Base-by-base conservation (phyloP, 2,888 invertebrate genomes). In the Pseudeuparius sepicola region DNA sequence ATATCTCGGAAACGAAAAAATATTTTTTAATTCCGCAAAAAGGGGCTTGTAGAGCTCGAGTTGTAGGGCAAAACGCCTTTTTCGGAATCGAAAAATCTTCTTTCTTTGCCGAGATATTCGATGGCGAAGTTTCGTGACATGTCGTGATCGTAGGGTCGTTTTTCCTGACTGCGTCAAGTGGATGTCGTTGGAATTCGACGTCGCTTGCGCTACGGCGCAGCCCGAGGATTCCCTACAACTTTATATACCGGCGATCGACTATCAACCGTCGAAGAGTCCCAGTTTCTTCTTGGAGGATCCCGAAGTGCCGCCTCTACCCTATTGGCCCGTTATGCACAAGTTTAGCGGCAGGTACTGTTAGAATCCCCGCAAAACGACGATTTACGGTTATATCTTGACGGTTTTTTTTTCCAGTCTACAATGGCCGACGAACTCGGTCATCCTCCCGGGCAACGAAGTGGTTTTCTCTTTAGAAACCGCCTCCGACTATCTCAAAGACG, bases 401-500 rank as follows among this genome's bases (percentile, higher is more conserved):
- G n/a, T n/a, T n/a, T 24, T 24, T 30, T 29, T 33, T 47, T 51
- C 34, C 52, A 73, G 70, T 33, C 64, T 67, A 26, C 84, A 81
- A 42, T 97, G 96, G 94, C 88, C 94, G 0, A 81, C 83, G 51
- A 81, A 78, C 47, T 78, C 86, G 0, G 67, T 94, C 9, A 70
- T 93, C 37, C 64, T 94, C 24, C 93, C 94, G 18, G 94, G 93
- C 11, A 90, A 93, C 59, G 88, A 92, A 65, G 83, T 96, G 0
- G 78, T 93, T 51, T 93, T 97, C 61, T 92, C 93, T 0, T 59
- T 98, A 55, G 96, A 97, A 66, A 94, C 96, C 0, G 89, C 94
- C 0, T 87, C 94, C 0, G 84, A 94, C 59, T 96, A 94, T 60
- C 75, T 90, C 41, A 88, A 87, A 53, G 89, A 90, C 61, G 92